Evolutionary conservation across 2,888 invertebrate species (phyloP), one percentile per base, ranked within the genome.

Genomic region (Octodonta nipae): DNA sequence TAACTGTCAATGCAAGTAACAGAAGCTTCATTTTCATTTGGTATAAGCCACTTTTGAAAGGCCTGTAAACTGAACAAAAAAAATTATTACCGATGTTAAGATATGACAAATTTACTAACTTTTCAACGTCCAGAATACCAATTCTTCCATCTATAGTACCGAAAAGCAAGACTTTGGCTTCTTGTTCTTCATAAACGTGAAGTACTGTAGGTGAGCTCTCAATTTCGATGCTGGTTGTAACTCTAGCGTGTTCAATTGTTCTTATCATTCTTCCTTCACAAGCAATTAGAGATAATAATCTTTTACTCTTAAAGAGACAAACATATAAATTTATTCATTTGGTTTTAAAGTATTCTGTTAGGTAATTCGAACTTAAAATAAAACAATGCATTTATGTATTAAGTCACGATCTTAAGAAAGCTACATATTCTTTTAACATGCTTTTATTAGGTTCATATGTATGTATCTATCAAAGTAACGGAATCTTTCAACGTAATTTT

Each of bases 131-230:
- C 44, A 84, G 78, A 7, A 91, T 70, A 44, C 92, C 87, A 31
- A 95, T 70, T 20, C 76, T 73, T 6, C 95, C 95, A 64, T 93
- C 91, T 43, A 83, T 78, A 25, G 89, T 75, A 3, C 91, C 93
- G 43, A 92, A 76, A 31, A 91, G 68, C 38, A 89, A 77, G 41
- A 72, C 68, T 36, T 79, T 67, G 13, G 77, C 78, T 42, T 75
- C 73, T 34, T 76, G 74, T 38, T 80, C 66, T 49, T 79, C 75
- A 38, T 73, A 76, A 41, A 76, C 72, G 50, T 79, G 75, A 28
- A 85, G 55, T 16, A 73, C 68, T 2, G 75, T 73, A 5, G 67
- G 67, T 1, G 66, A 56, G 40, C 61, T 64, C 14, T 64, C 64
- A 4, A 65, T 52, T 50, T 66, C 66, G 42, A 66, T 60, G 26